phyloP scores from a whole-genome alignment of 2,113 vertebrate species.

The Heterochromis multidens region DNA sequence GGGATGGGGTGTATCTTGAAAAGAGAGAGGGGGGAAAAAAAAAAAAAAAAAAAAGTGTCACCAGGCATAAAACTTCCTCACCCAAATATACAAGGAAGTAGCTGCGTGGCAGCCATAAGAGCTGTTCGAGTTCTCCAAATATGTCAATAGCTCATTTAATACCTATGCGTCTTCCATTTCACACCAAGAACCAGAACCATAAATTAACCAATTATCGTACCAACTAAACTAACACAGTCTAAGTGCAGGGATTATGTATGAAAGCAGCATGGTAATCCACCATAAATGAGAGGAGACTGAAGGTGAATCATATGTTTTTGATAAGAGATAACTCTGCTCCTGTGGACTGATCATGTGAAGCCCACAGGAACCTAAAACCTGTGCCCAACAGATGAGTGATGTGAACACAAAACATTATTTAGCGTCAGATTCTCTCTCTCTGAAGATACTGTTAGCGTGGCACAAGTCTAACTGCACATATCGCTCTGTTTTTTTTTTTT shows the following conservation, averaged over 20 bases:
- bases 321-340: not conserved
- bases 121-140: not conserved
- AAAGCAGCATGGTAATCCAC: not conserved
- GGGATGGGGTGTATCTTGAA: slow-evolving; percentile 93
- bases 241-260: not conserved
- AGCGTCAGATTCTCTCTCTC: no score
- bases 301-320: not conserved
- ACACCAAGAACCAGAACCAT: no score
- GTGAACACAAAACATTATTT: no score
- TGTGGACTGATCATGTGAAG: accelerated
- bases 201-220: not conserved
- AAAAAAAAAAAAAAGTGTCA: not conserved
- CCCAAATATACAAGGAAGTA: not conserved
- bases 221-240: not conserved
- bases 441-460: no score
- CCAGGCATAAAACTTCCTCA: not conserved
- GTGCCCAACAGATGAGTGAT: no score
- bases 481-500: no score
- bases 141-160: not conserved
- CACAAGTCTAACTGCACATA: no score
- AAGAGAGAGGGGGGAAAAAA: not conserved
- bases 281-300: not conserved
- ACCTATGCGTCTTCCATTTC: no score
- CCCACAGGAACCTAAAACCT: not conserved
- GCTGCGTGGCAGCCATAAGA: not conserved